A percentile compares a stretch with the other conserved stretches of the same genome.
Evolutionary conservation across 2,113 vertebrate genomes (phyloP).

Genomic region (Sprattus sprattus): DNA sequence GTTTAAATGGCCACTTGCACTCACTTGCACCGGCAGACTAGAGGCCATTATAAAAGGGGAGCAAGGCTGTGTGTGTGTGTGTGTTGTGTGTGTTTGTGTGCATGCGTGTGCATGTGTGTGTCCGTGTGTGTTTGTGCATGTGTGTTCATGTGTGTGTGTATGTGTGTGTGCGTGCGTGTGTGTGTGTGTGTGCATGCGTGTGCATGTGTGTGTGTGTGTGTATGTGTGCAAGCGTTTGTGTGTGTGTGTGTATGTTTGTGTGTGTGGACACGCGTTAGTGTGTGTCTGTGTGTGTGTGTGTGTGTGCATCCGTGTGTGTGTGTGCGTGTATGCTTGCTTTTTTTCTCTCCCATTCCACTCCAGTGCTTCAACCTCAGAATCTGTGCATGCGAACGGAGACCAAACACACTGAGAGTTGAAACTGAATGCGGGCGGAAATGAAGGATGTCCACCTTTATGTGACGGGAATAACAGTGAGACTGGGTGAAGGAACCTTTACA

Average conservation of each 20-base stretch:
- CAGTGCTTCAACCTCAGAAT: not conserved
- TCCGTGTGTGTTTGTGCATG: not conserved
- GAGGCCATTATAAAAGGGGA: not conserved
- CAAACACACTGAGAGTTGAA: not conserved
- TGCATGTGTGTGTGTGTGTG: not conserved
- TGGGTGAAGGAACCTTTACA: not conserved
- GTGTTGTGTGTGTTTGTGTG: not conserved
- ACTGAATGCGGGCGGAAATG: too few species aligned
- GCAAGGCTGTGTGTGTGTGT: not conserved
- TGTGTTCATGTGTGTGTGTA: not conserved
- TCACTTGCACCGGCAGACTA: not conserved
- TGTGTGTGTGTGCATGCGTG: not conserved
- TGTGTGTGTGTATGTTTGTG: not conserved
- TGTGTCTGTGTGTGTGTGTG: not conserved
- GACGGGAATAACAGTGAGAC: not conserved
- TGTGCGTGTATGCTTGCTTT: not conserved
- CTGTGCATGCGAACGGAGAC: not conserved
- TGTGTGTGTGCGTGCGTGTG: not conserved
- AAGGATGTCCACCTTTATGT: too few species aligned
- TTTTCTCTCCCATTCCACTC: not conserved
- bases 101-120: not conserved
- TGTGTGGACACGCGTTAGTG: too few species aligned
- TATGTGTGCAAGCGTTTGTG: not conserved
- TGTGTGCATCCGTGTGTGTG: not conserved
- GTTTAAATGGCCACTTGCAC: not conserved